phyloP scores from a whole-genome alignment of 1,140 invertebrate genomes.

The Araneus ventricosus region DNA sequence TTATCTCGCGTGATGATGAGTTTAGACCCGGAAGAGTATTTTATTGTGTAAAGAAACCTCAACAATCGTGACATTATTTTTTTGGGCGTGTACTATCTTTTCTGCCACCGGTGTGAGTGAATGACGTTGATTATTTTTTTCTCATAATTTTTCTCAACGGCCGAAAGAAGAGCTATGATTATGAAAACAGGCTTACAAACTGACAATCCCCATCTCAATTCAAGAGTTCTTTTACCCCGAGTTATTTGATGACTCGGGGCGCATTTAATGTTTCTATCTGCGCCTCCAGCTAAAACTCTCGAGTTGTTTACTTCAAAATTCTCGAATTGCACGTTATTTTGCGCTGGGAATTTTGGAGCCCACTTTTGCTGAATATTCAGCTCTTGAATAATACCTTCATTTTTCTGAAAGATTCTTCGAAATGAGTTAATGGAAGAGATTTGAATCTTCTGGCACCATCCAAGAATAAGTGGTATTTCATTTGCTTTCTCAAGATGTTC shows the following conservation, averaged over 20 bases:
- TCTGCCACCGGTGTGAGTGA: slow-evolving; percentile 29
- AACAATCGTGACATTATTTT: slow-evolving; percentile 48
- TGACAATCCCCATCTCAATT: slow-evolving; percentile 23
- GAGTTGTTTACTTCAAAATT: slow-evolving; percentile 43
- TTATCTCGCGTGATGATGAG: slow-evolving; percentile 14
- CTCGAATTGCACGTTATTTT: not conserved
- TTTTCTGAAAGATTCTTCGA: too few relatives aligned
- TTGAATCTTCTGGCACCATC: too few relatives aligned
- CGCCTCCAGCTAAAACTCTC: not conserved
- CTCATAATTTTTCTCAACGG: not conserved
- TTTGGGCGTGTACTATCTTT: slow-evolving; percentile 7
- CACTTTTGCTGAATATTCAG: not conserved
- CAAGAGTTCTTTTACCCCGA: slow-evolving; percentile 22
- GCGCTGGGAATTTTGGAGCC: not conserved
- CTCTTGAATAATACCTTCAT: not conserved
- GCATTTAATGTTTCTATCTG: slow-evolving; percentile 2
- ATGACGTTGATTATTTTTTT: slow-evolving; percentile 43
- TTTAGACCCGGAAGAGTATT: slow-evolving; percentile 37
- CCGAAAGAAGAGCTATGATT: slow-evolving; percentile 33
- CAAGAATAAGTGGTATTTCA: too few relatives aligned
- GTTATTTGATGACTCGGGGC: slow-evolving; percentile 7
- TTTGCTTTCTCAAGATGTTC: too few relatives aligned
- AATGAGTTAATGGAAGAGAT: too few relatives aligned
- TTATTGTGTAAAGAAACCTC: slow-evolving; percentile 34
- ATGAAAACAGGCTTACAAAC: slow-evolving; percentile 50